A percentile compares a stretch with the other conserved stretches of the same genome.
Conservation (phyloP, 2,113 vertebrate genomes). For the human region DNA sequence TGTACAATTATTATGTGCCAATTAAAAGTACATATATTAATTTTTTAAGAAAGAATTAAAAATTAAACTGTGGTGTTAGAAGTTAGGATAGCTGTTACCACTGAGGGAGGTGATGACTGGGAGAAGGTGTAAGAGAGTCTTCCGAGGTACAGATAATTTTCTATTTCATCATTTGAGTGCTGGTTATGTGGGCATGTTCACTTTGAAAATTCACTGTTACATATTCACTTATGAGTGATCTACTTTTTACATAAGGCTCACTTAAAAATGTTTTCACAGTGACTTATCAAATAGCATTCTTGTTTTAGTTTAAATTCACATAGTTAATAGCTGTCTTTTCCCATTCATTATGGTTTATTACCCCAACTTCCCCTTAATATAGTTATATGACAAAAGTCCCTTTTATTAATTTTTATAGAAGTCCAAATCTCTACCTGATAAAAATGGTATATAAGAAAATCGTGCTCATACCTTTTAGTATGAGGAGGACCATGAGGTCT, state of each 20-base stretch:
- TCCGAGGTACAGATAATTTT: background rate
- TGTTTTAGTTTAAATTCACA: background rate
- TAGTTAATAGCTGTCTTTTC: background rate
- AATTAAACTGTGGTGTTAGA: background rate
- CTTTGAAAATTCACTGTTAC: background rate
- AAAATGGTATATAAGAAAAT: background rate
- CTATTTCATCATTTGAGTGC: background rate
- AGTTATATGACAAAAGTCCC: background rate
- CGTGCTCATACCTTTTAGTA: background rate
- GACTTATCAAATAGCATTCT: background rate
- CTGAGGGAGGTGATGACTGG: background rate
- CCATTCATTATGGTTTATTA: background rate
- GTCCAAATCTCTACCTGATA: background rate
- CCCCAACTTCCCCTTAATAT: background rate
- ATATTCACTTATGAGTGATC: background rate
- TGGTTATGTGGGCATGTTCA: background rate
- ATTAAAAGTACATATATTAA: background rate
- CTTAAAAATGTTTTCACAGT: background rate
- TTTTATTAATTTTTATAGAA: background rate
- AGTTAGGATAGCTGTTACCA: background rate
- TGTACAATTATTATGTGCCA: background rate
- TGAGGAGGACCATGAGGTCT: background rate
- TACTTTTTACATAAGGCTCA: background rate
- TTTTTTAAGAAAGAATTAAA: background rate
- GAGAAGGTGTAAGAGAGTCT: background rate